phyloP scores from a whole-genome alignment of 2,797 vertebrate species.

The Oreortyx pictus region DNA sequence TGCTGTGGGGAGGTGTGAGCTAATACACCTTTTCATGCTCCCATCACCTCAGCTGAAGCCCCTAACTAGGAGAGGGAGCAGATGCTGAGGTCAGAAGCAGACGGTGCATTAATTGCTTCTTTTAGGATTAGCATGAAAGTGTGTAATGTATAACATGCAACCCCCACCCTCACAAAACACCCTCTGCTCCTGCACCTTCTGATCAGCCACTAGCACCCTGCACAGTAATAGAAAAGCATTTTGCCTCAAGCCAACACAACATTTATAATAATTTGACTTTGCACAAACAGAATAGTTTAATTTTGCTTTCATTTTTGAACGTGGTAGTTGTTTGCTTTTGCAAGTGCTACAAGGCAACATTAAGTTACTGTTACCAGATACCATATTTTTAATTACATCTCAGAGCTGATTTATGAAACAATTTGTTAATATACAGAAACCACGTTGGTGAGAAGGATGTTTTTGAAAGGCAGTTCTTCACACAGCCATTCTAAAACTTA shows the following conservation, averaged over 20 bases:
- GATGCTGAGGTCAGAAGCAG: conserved; percentile 15
- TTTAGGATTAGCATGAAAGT: conserved; percentile 17
- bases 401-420: neutral
- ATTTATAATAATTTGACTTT: conserved; percentile 6
- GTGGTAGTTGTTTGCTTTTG: neutral
- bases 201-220: neutral
- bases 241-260: conserved; percentile 30
- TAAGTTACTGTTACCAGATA: conserved; percentile 21
- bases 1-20: neutral
- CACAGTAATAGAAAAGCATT: neutral
- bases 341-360: conserved; percentile 44
- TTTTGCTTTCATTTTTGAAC: conserved; percentile 33
- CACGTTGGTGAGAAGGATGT: neutral
- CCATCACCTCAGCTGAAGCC: neutral
- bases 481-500: neutral
- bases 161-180: neutral
- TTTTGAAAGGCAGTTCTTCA: neutral
- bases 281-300: conserved; percentile 7
- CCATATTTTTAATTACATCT: conserved; percentile 44
- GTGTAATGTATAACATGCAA: neutral
- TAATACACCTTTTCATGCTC: neutral
- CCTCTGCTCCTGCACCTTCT: neutral
- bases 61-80: neutral
- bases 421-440: conserved; percentile 10
- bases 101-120: neutral